Evolutionary conservation across 2,888 invertebrate genomes (phyloP).

Genomic region (Lasioglossum figueresi): DNA sequence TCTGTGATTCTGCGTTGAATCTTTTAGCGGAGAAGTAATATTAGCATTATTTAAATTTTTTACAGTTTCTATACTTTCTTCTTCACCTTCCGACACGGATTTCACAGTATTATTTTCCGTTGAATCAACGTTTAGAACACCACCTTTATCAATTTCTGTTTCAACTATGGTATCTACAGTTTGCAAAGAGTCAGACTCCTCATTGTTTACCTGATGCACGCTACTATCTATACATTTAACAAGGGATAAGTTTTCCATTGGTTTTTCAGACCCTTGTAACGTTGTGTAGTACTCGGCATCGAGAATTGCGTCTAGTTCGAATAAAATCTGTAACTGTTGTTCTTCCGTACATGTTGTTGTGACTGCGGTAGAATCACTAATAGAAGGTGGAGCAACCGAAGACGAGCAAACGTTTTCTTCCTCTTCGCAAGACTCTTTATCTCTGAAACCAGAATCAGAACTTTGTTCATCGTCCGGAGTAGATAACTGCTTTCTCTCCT

Average conservation of each 20-base stretch:
- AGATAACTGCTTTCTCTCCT: constrained; percentile 83
- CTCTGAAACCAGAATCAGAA: constrained; percentile 85
- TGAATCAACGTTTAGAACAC: constrained; percentile 15
- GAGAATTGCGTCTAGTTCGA: constrained; percentile 80
- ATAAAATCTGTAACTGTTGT: constrained; percentile 79
- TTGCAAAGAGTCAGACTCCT: constrained; percentile 29
- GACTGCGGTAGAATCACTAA: constrained; percentile 47
- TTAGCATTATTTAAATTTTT: constrained; percentile 9
- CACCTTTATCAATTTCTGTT: constrained; percentile 15
- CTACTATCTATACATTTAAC: constrained; percentile 29
- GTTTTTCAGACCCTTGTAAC: constrained; percentile 70
- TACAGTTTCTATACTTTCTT: constrained; percentile 1
- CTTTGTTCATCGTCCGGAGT: constrained; percentile 85
- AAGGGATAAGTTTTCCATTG: constrained; percentile 37
- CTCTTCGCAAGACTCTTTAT: constrained; percentile 83
- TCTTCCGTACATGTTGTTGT: constrained; percentile 75
- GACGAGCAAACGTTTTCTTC: constrained; percentile 78
- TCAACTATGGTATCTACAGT: constrained; percentile 28
- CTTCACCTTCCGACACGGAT: constrained; percentile 4
- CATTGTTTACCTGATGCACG: constrained; percentile 5
- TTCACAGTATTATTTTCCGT: background rate
- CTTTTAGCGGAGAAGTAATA: background rate
- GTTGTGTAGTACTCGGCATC: constrained; percentile 80
- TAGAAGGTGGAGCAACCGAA: constrained; percentile 52
- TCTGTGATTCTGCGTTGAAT: constrained; percentile 8